Percentiles rank a stretch among this genome's conserved stretches.
phyloP scores from a whole-genome alignment of 2,797 vertebrate genomes.

The Ceyx erithaca region DNA sequence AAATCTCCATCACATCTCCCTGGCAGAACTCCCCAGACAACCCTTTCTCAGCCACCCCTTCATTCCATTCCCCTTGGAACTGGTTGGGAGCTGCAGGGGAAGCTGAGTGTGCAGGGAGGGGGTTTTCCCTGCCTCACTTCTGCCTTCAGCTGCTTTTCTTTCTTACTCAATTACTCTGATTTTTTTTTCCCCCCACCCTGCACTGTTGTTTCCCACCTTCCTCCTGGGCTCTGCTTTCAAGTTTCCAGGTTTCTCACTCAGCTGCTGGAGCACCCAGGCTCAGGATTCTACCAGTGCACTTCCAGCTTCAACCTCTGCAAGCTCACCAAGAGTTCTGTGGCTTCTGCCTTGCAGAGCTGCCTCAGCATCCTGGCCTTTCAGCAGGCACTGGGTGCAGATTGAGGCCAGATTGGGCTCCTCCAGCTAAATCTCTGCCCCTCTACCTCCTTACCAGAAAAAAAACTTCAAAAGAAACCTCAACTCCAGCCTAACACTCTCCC shows the following conservation, averaged over 20 bases:
- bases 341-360: not conserved
- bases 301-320: not conserved
- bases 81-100: not conserved
- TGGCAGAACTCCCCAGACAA: fast-evolving
- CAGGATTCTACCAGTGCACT: not conserved
- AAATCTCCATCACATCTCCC: not conserved
- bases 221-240: not conserved
- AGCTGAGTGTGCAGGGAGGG: not conserved
- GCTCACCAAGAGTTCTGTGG: not conserved
- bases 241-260: not conserved
- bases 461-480: slow-evolving; percentile 6
- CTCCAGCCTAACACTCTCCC: not conserved
- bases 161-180: not conserved
- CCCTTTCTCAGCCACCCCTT: not conserved
- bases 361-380: not conserved
- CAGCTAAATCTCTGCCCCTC: not conserved
- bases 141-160: not conserved
- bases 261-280: not conserved
- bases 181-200: not conserved
- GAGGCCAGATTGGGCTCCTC: not conserved
- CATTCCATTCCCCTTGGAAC: not conserved
- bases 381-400: not conserved
- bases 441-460: not conserved
- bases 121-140: not conserved
- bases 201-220: not conserved